A percentile compares a stretch with the other conserved stretches of the same genome.
These are phyloP conservation scores for Synergus itoensis DNA, from an alignment of 2,888 invertebrate species.

Conservation along the genomic window DNA sequence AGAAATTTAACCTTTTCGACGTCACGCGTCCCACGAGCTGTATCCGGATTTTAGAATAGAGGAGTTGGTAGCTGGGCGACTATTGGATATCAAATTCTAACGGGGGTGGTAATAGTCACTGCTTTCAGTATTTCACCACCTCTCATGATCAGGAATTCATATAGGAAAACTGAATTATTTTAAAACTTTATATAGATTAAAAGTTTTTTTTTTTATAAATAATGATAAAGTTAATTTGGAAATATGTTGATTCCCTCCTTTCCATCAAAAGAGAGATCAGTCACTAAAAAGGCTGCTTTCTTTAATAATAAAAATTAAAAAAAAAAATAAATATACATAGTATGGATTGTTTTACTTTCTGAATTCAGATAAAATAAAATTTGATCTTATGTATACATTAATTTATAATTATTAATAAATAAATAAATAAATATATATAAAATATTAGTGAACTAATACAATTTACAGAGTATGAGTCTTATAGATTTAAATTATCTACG, in stretches of 20 bases:
- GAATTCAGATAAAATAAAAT: too few relatives aligned
- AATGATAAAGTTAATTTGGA: not conserved
- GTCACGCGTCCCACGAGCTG: slow-evolving; percentile 71
- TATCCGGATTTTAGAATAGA: slow-evolving; percentile 68
- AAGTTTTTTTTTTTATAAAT: not conserved
- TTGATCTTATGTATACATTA: too few relatives aligned
- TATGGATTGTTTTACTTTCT: too few relatives aligned
- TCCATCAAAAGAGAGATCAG: not conserved
- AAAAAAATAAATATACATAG: too few relatives aligned
- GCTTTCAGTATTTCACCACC: slow-evolving; percentile 71
- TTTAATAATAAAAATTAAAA: not conserved
- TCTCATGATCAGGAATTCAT: slow-evolving; percentile 71
- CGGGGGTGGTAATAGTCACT: slow-evolving; percentile 66
- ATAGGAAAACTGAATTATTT: not conserved
- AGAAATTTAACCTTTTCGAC: slow-evolving; percentile 73
- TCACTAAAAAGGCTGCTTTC: too few relatives aligned
- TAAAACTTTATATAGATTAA: not conserved
- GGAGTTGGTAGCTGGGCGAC: slow-evolving; percentile 55
- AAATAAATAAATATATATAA: too few relatives aligned
- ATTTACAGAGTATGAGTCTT: too few relatives aligned
- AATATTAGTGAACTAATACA: too few relatives aligned
- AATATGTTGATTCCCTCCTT: not conserved
- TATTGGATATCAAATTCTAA: slow-evolving; percentile 47
- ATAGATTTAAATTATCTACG: too few relatives aligned
- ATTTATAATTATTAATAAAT: too few relatives aligned